Evolutionary conservation across 2,888 invertebrate species (phyloP).

Genomic region (Salticus scenicus): DNA sequence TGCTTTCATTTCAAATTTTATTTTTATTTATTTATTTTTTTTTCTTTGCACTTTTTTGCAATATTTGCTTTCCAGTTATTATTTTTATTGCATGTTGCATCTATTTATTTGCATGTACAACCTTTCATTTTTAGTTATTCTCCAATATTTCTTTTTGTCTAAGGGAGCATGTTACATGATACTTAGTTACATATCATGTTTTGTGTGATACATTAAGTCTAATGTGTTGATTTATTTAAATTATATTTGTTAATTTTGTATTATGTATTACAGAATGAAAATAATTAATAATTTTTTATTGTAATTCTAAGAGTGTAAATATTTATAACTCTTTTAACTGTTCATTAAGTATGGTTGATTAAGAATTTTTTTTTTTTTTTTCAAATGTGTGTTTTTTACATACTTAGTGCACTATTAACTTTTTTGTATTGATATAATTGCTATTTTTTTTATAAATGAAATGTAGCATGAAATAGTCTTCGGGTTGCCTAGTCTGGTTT

Average conservation of each 20-base stretch:
- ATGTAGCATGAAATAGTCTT: slow-evolving; percentile 61
- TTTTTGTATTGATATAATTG: slow-evolving; percentile 1
- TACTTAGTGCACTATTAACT: slow-evolving; percentile 38
- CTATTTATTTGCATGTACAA: slow-evolving; percentile 4
- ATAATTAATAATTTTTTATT: not conserved
- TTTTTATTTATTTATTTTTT: too few relatives aligned
- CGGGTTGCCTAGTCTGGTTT: slow-evolving; percentile 69
- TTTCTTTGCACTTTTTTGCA: slow-evolving; percentile 5
- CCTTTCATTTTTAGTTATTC: not conserved
- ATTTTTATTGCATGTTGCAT: slow-evolving; percentile 3
- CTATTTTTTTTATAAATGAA: slow-evolving; percentile 23
- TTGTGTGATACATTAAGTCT: not conserved
- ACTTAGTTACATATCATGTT: not conserved
- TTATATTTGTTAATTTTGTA: slow-evolving; percentile 13
- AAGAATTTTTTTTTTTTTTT: slow-evolving; percentile 15
- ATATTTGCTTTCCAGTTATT: not conserved
- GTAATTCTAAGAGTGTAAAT: not conserved
- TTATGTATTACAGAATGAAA: not conserved
- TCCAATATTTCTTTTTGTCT: not conserved
- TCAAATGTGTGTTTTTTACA: slow-evolving; percentile 23
- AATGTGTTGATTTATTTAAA: slow-evolving; percentile 13
- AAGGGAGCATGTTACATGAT: not conserved
- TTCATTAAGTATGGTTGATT: not conserved
- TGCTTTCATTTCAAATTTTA: not conserved
- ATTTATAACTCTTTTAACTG: not conserved